phyloP scores from a whole-genome alignment of 2,797 vertebrate genomes.

The Lepus oiostolus region DNA sequence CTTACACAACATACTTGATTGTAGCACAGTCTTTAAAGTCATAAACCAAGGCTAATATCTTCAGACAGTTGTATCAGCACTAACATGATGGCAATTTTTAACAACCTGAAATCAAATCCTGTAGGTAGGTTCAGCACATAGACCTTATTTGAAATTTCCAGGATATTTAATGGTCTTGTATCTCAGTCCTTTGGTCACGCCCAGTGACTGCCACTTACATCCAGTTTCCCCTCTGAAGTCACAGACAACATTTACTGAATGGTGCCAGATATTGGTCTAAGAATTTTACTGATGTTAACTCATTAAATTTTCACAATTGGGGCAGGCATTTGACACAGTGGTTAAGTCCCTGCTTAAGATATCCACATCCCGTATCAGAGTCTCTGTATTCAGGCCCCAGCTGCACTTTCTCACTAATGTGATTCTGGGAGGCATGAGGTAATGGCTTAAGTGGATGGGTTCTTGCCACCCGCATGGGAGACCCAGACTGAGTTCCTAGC shows the following conservation, averaged over 20 bases:
- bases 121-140: neutral
- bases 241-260: neutral
- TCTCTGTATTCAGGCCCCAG: no score
- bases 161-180: neutral
- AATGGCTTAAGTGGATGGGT: no score
- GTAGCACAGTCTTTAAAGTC: neutral
- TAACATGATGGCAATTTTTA: constrained; percentile 3
- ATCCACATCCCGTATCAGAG: no score
- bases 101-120: neutral
- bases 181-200: neutral
- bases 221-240: neutral
- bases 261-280: neutral
- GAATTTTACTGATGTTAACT: neutral
- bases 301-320: neutral
- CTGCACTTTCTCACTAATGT: no score
- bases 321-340: no score
- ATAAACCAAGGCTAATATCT: neutral
- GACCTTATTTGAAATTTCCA: neutral
- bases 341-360: no score
- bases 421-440: no score
- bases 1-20: neutral
- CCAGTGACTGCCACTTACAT: neutral
- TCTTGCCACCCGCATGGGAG: no score
- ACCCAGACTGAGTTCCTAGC: no score
- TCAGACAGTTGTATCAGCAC: neutral